Evolutionary conservation across 2,888 invertebrate species (phyloP).

Genomic region (Flexamia atlantica): DNA sequence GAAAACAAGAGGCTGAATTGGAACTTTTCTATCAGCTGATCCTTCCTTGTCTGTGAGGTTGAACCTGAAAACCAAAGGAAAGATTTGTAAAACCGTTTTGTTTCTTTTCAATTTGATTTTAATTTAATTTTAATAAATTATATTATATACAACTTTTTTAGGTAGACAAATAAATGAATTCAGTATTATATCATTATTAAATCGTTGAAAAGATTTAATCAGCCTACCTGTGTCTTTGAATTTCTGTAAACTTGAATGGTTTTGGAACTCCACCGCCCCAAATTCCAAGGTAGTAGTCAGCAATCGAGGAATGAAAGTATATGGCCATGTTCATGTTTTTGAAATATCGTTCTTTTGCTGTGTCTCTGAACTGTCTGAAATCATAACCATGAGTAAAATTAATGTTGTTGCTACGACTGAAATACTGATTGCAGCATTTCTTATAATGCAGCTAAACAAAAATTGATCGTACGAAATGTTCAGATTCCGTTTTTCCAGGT

Average conservation of each 20-base stretch:
- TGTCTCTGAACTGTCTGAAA: slow-evolving; percentile 92
- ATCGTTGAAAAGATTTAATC: too few relatives aligned
- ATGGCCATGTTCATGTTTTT: slow-evolving; percentile 98
- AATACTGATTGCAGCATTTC: too few relatives aligned
- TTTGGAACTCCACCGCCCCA: slow-evolving; percentile 98
- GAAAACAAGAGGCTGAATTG: slow-evolving; percentile 95
- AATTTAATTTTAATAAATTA: too few relatives aligned
- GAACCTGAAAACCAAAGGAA: slow-evolving; percentile 76
- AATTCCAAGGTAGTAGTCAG: slow-evolving; percentile 97
- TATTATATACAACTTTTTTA: too few relatives aligned
- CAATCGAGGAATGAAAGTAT: slow-evolving; percentile 98
- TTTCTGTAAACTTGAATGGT: slow-evolving; percentile 98
- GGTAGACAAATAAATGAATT: too few relatives aligned
- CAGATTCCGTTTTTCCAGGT: too few relatives aligned
- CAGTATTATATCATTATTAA: too few relatives aligned
- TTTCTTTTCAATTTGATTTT: too few relatives aligned
- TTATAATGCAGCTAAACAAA: too few relatives aligned
- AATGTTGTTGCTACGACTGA: neutral
- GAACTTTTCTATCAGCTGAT: slow-evolving; percentile 95
- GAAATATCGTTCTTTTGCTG: slow-evolving; percentile 96
- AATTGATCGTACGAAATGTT: too few relatives aligned
- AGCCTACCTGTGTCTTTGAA: slow-evolving; percentile 90
- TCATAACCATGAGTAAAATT: neutral
- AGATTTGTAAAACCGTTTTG: neutral
- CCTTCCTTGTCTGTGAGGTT: slow-evolving; percentile 93